Evolutionary conservation across 2,797 vertebrate species (phyloP), one percentile per base, ranked within the genome.

Genomic region (Silurus aristotelis): DNA sequence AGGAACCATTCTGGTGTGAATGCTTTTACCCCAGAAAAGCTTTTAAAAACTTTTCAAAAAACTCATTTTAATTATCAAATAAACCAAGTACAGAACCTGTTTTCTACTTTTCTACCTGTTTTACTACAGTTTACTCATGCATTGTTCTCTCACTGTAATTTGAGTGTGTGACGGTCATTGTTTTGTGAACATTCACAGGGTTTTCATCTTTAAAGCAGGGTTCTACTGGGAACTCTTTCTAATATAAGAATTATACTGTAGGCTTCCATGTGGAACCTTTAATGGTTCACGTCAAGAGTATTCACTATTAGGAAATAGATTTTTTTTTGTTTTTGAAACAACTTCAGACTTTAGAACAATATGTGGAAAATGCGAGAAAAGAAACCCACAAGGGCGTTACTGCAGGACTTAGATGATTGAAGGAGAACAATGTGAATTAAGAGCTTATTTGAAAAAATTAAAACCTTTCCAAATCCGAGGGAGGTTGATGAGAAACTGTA

Each of bases 331-430:
- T 48, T 55, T 0, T 52, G 48, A 55, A 25, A 38, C 38, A 38
- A 38, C 25, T 73, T n/a, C 6, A 6, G 6, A 3, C 22, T 52
- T 73, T 13, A 14, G 52, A 87, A 90, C 89, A 89, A 91, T 73
- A 91, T 92, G 88, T 87, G 85, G 88, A 89, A 93, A 93, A 93
- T 89, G 91, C 93, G 91, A 90, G 78, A 77, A 68, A 82, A 82
- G 78, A 88, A 87, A 87, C 90, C 87, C 84, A 89, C 90, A 93
- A 93, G 85, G 87, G 90, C 91, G 90, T 90, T 90, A 91, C 92
- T 88, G 72, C 20, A 76, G 91, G 91, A 89, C 89, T 90, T 92
- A 90, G 79, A 19, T 83, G 68, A 86, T 85, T 84, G 76, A 58
- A 85, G 82, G 88, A 87, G n/a, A 63, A 85, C 56, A 71, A 12